Conservation (phyloP, 53 echinoderm and acorn worm genomes). For the Holothuria scabra region DNA sequence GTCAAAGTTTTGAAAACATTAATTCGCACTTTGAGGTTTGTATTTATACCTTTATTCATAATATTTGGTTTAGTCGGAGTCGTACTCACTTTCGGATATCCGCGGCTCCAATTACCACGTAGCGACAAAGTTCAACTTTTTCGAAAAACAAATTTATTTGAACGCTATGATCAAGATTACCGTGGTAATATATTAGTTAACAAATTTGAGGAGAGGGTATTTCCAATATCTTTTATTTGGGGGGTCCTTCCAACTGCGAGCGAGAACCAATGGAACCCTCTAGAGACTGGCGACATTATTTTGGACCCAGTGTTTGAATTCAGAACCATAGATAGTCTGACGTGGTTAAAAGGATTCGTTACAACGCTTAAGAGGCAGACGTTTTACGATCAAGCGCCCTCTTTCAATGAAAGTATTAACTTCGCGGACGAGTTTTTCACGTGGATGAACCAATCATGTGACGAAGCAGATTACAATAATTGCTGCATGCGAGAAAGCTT, state of each 20-base stretch:
- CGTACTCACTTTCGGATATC: slow-evolving; percentile 57
- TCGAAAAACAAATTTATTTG: slow-evolving; percentile 49
- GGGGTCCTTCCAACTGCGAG: slow-evolving; percentile 65
- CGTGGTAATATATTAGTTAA: slow-evolving; percentile 50
- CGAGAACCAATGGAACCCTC: slow-evolving; percentile 71
- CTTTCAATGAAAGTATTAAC: slow-evolving; percentile 1
- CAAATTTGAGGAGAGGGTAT: slow-evolving; percentile 1
- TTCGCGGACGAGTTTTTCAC: slow-evolving; percentile 57
- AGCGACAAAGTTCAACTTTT: slow-evolving; percentile 64
- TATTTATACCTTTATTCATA: slow-evolving; percentile 61
- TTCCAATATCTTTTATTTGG: slow-evolving; percentile 61
- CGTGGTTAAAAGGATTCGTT: slow-evolving; percentile 64
- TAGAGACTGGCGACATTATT: slow-evolving; percentile 13
- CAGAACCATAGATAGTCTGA: slow-evolving; percentile 43
- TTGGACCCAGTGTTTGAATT: slow-evolving; percentile 52
- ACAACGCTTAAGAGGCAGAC: slow-evolving; percentile 33
- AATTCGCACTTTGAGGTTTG: slow-evolving; percentile 46
- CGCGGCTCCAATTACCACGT: slow-evolving; percentile 49
- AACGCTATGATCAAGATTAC: slow-evolving; percentile 64
- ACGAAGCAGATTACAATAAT: neutral
- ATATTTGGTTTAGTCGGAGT: slow-evolving; percentile 52
- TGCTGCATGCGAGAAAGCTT: slow-evolving; percentile 56
- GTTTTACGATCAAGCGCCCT: slow-evolving; percentile 28
- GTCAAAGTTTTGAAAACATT: slow-evolving; percentile 49
- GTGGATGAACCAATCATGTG: slow-evolving; percentile 58